Conservation (phyloP, 2,113 vertebrate genomes). For the Oceanodroma tethys region DNA sequence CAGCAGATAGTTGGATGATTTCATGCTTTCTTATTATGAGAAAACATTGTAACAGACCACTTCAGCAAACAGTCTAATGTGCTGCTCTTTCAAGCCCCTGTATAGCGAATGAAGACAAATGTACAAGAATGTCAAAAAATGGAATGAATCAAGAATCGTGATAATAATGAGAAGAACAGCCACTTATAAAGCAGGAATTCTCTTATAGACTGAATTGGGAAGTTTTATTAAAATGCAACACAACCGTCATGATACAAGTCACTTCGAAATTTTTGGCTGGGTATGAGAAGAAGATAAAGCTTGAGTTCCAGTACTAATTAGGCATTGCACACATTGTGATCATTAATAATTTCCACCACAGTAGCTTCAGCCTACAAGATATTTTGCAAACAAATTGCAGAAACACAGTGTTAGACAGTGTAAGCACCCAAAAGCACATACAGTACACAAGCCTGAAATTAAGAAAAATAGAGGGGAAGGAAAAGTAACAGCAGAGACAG, state of each 20-base stretch:
- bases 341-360: constrained; percentile 24
- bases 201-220: not conserved
- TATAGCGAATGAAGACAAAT: not conserved
- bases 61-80: not conserved
- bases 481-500: not conserved
- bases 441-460: not conserved
- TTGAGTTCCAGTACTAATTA: not conserved
- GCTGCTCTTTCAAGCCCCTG: not conserved
- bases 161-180: not conserved
- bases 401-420: not conserved
- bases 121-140: not conserved
- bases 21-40: constrained; percentile 19
- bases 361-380: not conserved
- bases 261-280: not conserved
- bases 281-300: not conserved
- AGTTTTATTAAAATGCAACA: not conserved
- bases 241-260: not conserved
- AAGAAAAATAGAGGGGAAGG: not conserved
- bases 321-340: not conserved
- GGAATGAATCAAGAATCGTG: not conserved
- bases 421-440: not conserved
- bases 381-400: constrained; percentile 17
- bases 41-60: constrained; percentile 43
- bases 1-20: constrained; percentile 46
- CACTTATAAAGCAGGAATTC: not conserved